Conservation (phyloP, 2,113 vertebrate genomes). For the Planiliza haematocheilus region DNA sequence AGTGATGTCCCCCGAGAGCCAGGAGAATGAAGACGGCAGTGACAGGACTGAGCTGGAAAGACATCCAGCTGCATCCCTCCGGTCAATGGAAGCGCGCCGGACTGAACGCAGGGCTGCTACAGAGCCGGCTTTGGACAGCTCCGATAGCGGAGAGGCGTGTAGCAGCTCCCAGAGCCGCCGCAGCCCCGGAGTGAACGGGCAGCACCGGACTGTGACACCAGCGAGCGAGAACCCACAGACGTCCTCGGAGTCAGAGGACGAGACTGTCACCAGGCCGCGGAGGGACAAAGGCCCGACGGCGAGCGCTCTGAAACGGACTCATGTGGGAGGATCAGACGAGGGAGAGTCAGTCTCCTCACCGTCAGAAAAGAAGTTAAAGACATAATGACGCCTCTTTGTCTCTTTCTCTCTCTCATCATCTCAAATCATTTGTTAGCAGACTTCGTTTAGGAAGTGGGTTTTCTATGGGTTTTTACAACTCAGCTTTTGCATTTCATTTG, state of each 20-base stretch:
- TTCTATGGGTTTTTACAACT: slow-evolving; percentile 69
- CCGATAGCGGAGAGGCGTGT: slow-evolving; percentile 48
- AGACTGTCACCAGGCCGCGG: slow-evolving; percentile 78
- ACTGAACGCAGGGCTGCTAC: slow-evolving; percentile 31
- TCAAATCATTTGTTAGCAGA: slow-evolving; percentile 51
- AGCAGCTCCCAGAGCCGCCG: slow-evolving; percentile 35
- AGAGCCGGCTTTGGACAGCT: slow-evolving; percentile 39
- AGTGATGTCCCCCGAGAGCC: slow-evolving; percentile 70
- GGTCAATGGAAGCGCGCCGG: slow-evolving; percentile 40
- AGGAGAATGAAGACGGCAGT: slow-evolving; percentile 46
- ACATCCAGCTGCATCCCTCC: slow-evolving; percentile 34
- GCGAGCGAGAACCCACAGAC: slow-evolving; percentile 28
- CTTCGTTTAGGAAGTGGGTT: slow-evolving; percentile 57
- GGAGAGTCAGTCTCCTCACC: slow-evolving; percentile 75
- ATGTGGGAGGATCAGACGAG: slow-evolving; percentile 80
- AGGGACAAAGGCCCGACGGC: slow-evolving; percentile 53
- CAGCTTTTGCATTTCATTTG: slow-evolving; percentile 38
- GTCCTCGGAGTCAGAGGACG: slow-evolving; percentile 69
- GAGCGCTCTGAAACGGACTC: slow-evolving; percentile 90
- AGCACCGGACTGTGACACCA: slow-evolving; percentile 54
- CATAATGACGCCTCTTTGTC: slow-evolving; percentile 85
- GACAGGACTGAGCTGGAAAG: slow-evolving; percentile 49
- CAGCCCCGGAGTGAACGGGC: slow-evolving; percentile 65
- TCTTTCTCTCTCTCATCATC: slow-evolving; percentile 1
- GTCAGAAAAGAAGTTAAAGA: slow-evolving; percentile 95